Percentiles rank a stretch among this genome's conserved stretches.
Conservation (phyloP, 1,140 invertebrate species). For the Cydia pomonella region DNA sequence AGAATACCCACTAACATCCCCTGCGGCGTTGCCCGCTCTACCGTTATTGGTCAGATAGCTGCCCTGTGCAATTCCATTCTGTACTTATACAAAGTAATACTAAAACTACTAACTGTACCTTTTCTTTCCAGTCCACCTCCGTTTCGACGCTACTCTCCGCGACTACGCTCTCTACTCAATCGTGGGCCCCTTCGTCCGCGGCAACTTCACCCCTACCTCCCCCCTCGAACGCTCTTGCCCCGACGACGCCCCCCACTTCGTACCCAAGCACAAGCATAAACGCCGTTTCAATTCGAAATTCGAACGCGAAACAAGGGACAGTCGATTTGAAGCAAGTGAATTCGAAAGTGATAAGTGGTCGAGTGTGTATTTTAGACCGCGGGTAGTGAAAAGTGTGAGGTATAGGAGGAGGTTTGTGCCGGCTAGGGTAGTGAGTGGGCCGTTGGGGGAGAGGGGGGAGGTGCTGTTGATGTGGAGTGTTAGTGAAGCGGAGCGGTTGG, state of each 20-base stretch:
- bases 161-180: constrained; percentile 70
- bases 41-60: too few relatives aligned
- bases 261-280: constrained; percentile 64
- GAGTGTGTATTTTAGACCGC: constrained; percentile 64
- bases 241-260: constrained; percentile 63
- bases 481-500: constrained; percentile 58
- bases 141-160: constrained; percentile 54
- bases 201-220: constrained; percentile 72
- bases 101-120: constrained; percentile 34
- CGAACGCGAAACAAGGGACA: constrained; percentile 22
- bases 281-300: constrained; percentile 41
- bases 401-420: constrained; percentile 58
- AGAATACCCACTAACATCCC: too few relatives aligned
- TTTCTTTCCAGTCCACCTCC: constrained; percentile 68
- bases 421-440: constrained; percentile 62
- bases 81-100: too few relatives aligned
- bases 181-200: constrained; percentile 58
- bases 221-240: constrained; percentile 60
- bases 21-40: too few relatives aligned
- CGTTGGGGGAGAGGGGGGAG: constrained; percentile 49
- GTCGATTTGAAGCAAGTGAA: constrained; percentile 33
- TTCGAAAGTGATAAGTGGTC: constrained; percentile 44
- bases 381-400: constrained; percentile 46
- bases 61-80: too few relatives aligned
- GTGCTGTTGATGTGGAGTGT: constrained; percentile 68